Conservation (phyloP, 2,888 invertebrate species). For the Spilarctia lutea region DNA sequence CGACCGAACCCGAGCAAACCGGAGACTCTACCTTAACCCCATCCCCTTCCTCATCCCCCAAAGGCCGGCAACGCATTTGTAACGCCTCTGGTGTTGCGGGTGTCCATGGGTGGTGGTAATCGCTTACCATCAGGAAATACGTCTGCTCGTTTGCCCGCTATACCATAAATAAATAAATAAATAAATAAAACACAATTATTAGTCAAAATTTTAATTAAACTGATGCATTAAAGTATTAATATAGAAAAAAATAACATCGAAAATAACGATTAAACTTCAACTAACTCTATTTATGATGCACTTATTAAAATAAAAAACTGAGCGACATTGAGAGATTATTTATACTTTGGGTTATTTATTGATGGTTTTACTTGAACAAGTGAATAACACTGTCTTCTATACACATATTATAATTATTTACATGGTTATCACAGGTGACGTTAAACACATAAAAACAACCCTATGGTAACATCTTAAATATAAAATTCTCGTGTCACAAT, state of each 20-base stretch:
- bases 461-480: no score
- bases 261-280: conserved; percentile 32
- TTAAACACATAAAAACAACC: not conserved
- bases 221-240: conserved; percentile 18
- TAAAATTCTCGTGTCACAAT: no score
- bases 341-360: not conserved
- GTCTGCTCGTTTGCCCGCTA: no score
- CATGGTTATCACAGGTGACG: conserved; percentile 12
- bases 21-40: no score
- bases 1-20: no score
- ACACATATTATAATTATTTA: conserved; percentile 3
- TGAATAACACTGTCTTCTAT: not conserved
- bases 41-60: no score
- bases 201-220: conserved; percentile 34
- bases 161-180: no score
- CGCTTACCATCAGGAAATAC: no score
- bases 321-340: not conserved
- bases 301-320: not conserved
- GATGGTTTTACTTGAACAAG: not conserved
- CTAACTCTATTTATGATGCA: not conserved
- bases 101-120: no score
- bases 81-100: no score
- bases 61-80: no score
- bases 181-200: conserved; percentile 9
- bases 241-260: conserved; percentile 23